A percentile compares a stretch with the other conserved stretches of the same genome.
phyloP scores from a whole-genome alignment of 2,797 vertebrate species.

The Spinibarbus caldwelli region DNA sequence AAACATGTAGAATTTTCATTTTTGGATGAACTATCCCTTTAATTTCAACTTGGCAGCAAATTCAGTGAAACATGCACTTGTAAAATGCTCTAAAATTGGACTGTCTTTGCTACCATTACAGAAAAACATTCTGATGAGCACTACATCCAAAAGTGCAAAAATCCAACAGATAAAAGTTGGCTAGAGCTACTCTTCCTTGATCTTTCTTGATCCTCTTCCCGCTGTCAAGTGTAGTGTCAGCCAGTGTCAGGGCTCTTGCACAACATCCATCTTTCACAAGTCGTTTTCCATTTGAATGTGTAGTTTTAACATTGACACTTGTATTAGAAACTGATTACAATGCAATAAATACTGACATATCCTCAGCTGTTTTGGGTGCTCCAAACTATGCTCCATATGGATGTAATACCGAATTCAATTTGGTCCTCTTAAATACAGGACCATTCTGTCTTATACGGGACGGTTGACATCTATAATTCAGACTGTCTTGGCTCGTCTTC shows the following conservation, averaged over 20 bases:
- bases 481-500: not conserved
- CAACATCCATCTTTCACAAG: not conserved
- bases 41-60: not conserved
- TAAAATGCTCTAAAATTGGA: not conserved
- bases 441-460: not conserved
- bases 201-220: not conserved
- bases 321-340: not conserved
- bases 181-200: constrained; percentile 2
- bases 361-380: not conserved
- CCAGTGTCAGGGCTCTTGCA: not conserved
- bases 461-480: not conserved
- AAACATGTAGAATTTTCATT: not conserved
- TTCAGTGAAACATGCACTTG: constrained; percentile 5
- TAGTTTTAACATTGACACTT: constrained; percentile 4
- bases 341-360: not conserved
- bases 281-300: not conserved
- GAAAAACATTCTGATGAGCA: not conserved
- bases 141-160: not conserved
- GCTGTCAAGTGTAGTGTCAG: not conserved
- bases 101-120: not conserved
- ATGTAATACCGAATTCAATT: not conserved
- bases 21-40: not conserved
- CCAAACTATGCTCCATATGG: not conserved
- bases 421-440: not conserved
- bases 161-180: not conserved